Percentiles rank a stretch among this genome's conserved stretches.
phyloP scores from a whole-genome alignment of 2,888 invertebrate genomes.

The Marasmarcha lunaedactyla region DNA sequence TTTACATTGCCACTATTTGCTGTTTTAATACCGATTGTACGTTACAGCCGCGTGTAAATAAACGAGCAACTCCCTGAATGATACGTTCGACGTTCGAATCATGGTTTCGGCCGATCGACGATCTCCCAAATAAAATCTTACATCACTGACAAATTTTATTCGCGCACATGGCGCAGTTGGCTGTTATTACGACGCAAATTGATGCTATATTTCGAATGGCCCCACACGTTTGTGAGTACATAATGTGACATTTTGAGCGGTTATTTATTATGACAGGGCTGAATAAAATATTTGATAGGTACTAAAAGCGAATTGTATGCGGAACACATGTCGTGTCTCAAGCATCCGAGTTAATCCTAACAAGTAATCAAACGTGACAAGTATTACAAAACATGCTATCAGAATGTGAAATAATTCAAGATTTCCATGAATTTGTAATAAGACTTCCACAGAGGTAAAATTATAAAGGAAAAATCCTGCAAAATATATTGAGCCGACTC shows the following conservation, averaged over 20 bases:
- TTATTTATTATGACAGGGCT: background rate
- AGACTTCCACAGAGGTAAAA: background rate
- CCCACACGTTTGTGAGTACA: background rate
- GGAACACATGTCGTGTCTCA: background rate
- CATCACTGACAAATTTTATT: constrained; percentile 15
- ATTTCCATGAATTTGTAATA: background rate
- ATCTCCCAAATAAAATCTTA: constrained; percentile 4
- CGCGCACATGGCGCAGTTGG: constrained; percentile 6
- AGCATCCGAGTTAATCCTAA: background rate
- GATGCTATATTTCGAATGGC: constrained; percentile 6
- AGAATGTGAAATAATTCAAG: too few relatives aligned
- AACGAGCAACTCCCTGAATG: constrained; percentile 21
- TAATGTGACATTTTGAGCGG: constrained; percentile 1
- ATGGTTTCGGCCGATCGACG: background rate
- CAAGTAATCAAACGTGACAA: background rate
- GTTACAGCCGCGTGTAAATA: constrained; percentile 1
- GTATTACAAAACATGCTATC: background rate
- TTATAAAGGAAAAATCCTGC: background rate
- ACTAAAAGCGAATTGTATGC: constrained; percentile 1
- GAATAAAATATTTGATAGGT: background rate
- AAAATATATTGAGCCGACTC: background rate
- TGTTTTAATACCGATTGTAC: constrained; percentile 29
- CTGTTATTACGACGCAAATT: constrained; percentile 13
- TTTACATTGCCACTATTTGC: constrained; percentile 45
- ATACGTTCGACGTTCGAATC: constrained; percentile 13